phyloP scores from a whole-genome alignment of 2,888 invertebrate species.

The Hyposoter dolosus region DNA sequence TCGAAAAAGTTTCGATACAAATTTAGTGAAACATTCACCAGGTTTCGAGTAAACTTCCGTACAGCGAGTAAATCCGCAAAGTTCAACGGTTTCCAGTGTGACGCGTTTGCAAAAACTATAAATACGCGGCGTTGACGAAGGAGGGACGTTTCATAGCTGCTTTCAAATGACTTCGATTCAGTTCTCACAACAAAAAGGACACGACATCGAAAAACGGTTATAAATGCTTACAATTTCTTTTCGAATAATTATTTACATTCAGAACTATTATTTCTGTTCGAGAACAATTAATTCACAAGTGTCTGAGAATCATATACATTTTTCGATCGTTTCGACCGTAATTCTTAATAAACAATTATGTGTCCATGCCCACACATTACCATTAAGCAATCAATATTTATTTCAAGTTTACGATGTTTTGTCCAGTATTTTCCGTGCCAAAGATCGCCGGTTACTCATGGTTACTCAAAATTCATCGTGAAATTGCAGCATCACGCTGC shows the following conservation, averaged over 20 bases:
- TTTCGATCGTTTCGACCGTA: not conserved
- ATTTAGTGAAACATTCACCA: not conserved
- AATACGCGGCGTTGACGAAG: not conserved
- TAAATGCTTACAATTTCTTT: not conserved
- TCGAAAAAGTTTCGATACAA: not conserved
- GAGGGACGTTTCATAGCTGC: not conserved
- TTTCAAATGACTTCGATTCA: not conserved
- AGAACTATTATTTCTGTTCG: not conserved
- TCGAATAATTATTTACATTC: conserved; percentile 1
- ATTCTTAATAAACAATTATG: not conserved
- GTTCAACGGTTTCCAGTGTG: not conserved
- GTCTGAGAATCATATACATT: conserved; percentile 6
- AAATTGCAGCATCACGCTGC: not conserved
- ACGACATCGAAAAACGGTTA: conserved; percentile 2
- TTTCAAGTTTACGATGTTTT: conserved; percentile 9
- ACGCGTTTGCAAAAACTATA: not conserved
- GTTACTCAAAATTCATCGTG: not conserved
- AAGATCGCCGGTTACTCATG: not conserved
- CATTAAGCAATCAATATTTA: not conserved
- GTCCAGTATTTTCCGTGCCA: not conserved
- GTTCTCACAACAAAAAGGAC: not conserved
- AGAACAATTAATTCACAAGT: conserved; percentile 18
- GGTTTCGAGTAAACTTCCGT: not conserved
- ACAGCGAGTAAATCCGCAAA: not conserved
- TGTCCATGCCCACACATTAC: not conserved